A percentile compares a stretch with the other conserved stretches of the same genome.
These are phyloP conservation scores for Bicyclus anynana DNA, from an alignment of 1,140 invertebrate species.

Conservation along the genomic window DNA sequence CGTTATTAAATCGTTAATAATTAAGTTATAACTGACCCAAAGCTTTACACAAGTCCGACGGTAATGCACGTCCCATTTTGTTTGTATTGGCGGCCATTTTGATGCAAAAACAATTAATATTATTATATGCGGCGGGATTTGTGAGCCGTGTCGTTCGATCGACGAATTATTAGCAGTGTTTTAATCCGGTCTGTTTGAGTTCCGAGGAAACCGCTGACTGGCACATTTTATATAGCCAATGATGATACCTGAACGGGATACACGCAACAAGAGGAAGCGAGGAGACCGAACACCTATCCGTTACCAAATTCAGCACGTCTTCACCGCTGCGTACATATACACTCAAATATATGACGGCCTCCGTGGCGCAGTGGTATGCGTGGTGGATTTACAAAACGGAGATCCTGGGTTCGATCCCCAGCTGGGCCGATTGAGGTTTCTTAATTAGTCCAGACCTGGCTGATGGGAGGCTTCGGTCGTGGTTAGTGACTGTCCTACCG, in stretches of 20 bases:
- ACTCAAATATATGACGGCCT: too few species aligned
- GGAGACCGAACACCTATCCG: too few species aligned
- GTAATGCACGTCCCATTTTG: slow-evolving; percentile 7
- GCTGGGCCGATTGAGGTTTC: too few species aligned
- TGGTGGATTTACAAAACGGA: too few species aligned
- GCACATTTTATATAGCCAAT: slow-evolving; percentile 18
- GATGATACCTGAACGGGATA: background rate
- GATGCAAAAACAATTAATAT: slow-evolving; percentile 36
- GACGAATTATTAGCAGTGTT: slow-evolving; percentile 33
- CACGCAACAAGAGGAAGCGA: background rate
- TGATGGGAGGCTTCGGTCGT: too few species aligned
- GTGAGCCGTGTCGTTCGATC: slow-evolving; percentile 21
- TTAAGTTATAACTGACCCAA: slow-evolving; percentile 30
- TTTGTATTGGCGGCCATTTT: slow-evolving; percentile 17
- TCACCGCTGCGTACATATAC: too few species aligned
- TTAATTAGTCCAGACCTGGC: too few species aligned
- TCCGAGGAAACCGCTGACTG: slow-evolving; percentile 24
- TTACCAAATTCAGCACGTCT: too few species aligned
- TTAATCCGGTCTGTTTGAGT: slow-evolving; percentile 37
- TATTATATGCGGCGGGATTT: slow-evolving; percentile 28
- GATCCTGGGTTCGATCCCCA: too few species aligned
- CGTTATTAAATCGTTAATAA: slow-evolving; percentile 34
- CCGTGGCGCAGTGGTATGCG: too few species aligned
- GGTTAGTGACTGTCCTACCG: too few species aligned
- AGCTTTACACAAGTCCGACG: slow-evolving; percentile 13